A percentile compares a stretch with the other conserved stretches of the same genome.
These are phyloP conservation scores for Peromyscus polionotus DNA, from an alignment of 2,113 vertebrate species.

Conservation along the genomic window DNA sequence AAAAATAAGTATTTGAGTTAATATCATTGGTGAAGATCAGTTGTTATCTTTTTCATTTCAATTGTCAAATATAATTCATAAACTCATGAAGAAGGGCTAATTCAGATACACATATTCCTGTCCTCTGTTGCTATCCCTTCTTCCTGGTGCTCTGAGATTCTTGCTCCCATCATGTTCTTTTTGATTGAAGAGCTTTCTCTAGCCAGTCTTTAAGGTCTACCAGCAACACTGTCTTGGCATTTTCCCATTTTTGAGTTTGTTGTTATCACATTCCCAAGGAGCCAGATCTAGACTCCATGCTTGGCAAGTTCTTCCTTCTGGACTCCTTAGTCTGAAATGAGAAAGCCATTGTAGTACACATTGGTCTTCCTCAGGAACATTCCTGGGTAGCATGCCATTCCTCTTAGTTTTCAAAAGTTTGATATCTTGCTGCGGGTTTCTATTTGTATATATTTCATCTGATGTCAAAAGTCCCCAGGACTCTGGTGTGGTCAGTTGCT, in stretches of 20 bases:
- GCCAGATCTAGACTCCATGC: neutral
- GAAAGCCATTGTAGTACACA: neutral
- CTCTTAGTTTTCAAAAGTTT: neutral
- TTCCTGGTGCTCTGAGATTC: neutral
- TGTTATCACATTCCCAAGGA: slow-evolving; percentile 15
- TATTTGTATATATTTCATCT: neutral
- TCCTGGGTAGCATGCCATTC: neutral
- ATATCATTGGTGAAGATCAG: neutral
- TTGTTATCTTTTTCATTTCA: neutral
- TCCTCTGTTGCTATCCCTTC: neutral
- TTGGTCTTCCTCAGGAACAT: neutral
- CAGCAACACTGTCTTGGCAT: neutral
- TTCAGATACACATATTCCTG: neutral
- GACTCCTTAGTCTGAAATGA: neutral
- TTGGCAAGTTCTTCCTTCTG: neutral
- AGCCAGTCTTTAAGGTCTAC: neutral
- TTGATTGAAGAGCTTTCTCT: neutral
- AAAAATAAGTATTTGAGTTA: no score
- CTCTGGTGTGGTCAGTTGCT: neutral
- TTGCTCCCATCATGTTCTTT: neutral
- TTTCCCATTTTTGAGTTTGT: neutral
- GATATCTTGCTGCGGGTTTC: neutral
- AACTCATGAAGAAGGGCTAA: neutral
- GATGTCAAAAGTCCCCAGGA: neutral
- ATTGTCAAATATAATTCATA: slow-evolving; percentile 21